Percentiles rank a stretch among this genome's conserved stretches.
phyloP scores from a whole-genome alignment of 1,140 invertebrate species.

The Hycleus cichorii region DNA sequence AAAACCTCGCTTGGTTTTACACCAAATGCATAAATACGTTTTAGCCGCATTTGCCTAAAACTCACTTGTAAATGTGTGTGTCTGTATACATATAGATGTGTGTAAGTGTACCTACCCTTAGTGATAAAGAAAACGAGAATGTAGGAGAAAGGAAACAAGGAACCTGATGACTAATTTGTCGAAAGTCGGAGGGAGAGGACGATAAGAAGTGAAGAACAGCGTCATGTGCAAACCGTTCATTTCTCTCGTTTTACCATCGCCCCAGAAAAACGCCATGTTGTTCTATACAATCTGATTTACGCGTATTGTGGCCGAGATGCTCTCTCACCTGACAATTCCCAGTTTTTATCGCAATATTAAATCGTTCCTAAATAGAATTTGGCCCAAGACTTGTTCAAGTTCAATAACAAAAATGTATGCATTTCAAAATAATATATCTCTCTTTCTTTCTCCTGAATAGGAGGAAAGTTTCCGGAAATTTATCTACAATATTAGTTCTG shows the following conservation, averaged over 20 bases:
- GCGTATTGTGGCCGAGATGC: conserved; percentile 15
- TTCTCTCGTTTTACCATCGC: too few relatives aligned
- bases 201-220: conserved; percentile 22
- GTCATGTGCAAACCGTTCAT: conserved; percentile 17
- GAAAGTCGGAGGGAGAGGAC: conserved; percentile 15
- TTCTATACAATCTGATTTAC: conserved; percentile 13
- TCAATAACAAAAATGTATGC: too few relatives aligned
- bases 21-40: conserved; percentile 24
- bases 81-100: too few relatives aligned
- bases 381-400: too few relatives aligned
- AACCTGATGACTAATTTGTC: conserved; percentile 30
- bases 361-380: neutral
- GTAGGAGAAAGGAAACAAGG: conserved; percentile 18
- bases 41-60: conserved; percentile 19
- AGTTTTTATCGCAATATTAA: neutral
- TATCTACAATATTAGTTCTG: too few relatives aligned
- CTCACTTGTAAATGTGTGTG: too few relatives aligned
- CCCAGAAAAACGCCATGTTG: conserved; percentile 14
- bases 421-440: too few relatives aligned
- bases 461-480: too few relatives aligned
- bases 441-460: too few relatives aligned
- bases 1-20: neutral
- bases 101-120: conserved; percentile 2
- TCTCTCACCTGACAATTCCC: conserved; percentile 15
- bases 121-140: conserved; percentile 22